These are phyloP conservation scores for Habrosyne pyritoides DNA, from an alignment of 2,888 invertebrate genomes.

Conservation along the genomic window DNA sequence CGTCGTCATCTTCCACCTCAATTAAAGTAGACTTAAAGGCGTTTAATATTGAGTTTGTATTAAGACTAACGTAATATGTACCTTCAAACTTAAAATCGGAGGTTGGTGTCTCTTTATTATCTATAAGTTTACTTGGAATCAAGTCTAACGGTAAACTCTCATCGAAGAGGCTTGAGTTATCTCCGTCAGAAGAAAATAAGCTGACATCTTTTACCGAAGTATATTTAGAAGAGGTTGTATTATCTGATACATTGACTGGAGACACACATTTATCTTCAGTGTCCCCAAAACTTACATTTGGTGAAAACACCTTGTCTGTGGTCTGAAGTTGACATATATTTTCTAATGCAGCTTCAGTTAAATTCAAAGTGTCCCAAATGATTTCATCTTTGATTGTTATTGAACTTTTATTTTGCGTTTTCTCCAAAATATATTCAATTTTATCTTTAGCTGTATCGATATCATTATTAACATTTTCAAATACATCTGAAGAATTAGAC, in stretches of 20 bases:
- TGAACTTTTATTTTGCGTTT: constrained; percentile 13
- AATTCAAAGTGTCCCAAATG: constrained; percentile 68
- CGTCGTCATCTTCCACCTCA: constrained; percentile 53
- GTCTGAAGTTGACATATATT: constrained; percentile 57
- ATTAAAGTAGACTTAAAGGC: constrained; percentile 59
- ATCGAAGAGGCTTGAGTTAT: constrained; percentile 82
- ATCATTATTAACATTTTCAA: not conserved
- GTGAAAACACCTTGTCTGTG: constrained; percentile 56
- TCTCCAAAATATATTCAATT: not conserved
- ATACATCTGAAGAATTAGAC: not conserved
- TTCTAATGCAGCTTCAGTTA: constrained; percentile 57
- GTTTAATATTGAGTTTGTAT: constrained; percentile 58
- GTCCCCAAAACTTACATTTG: constrained; percentile 67
- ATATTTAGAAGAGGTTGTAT: constrained; percentile 33
- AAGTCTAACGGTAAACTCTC: constrained; percentile 82
- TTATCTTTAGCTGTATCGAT: not conserved
- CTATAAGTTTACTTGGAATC: constrained; percentile 73
- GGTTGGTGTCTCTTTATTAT: constrained; percentile 47
- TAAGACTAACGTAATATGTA: constrained; percentile 41
- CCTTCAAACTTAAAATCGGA: constrained; percentile 28
- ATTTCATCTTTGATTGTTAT: constrained; percentile 48
- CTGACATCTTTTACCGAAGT: constrained; percentile 61
- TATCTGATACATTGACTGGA: constrained; percentile 23
- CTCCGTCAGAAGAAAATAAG: constrained; percentile 73
- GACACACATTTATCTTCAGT: constrained; percentile 37